These are phyloP conservation scores for Macaca nemestrina DNA, from an alignment of 2,113 vertebrate genomes.

Conservation along the genomic window DNA sequence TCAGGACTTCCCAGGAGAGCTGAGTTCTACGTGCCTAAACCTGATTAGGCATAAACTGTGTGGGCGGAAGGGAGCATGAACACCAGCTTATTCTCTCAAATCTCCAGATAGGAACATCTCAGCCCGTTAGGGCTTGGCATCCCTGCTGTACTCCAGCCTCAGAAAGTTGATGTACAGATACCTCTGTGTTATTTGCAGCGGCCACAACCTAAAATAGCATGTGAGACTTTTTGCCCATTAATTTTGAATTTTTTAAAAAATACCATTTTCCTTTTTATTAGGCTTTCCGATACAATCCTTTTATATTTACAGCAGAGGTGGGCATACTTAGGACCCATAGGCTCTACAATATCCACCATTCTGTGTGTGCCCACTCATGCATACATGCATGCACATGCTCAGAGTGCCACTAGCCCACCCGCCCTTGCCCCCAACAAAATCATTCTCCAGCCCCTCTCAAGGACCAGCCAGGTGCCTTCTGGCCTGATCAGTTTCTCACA, in stretches of 20 bases:
- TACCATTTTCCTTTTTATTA: background rate
- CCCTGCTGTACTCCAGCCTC: background rate
- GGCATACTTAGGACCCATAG: background rate
- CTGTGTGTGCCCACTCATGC: rapidly evolving
- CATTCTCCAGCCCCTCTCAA: background rate
- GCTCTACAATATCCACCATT: rapidly evolving
- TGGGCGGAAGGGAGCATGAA: background rate
- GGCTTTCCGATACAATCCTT: background rate
- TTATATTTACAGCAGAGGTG: background rate
- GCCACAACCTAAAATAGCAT: background rate
- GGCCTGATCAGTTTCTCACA: background rate
- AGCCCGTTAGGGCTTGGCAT: no score
- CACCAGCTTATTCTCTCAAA: background rate
- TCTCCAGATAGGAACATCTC: background rate
- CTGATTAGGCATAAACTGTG: background rate
- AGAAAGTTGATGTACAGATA: background rate
- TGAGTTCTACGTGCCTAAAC: background rate
- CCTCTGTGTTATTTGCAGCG: background rate
- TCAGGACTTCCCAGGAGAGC: background rate
- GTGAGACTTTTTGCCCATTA: background rate
- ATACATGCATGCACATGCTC: background rate
- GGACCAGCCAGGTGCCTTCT: background rate
- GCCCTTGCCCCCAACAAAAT: rapidly evolving
- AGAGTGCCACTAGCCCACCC: rapidly evolving
- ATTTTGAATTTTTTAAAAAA: background rate